Conservation (phyloP, 2,113 vertebrate genomes). For the Lutjanus erythropterus region DNA sequence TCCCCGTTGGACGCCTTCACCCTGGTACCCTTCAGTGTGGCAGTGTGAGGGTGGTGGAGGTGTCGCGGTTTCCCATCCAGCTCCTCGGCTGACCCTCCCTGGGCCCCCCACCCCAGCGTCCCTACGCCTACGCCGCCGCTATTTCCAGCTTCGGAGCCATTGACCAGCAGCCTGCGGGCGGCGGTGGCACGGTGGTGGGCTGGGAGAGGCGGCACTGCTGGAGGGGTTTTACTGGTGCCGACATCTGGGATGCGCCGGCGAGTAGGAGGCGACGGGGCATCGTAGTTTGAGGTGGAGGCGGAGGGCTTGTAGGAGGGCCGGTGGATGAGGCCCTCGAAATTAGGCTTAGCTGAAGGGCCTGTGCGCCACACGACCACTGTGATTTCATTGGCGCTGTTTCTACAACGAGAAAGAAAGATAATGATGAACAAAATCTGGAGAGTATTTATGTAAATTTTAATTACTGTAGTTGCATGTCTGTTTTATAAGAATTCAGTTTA, state of each 20-base stretch:
- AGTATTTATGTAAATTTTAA: too few relatives aligned
- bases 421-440: not conserved
- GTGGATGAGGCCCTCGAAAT: slow-evolving; percentile 88
- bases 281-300: slow-evolving; percentile 81
- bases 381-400: slow-evolving; percentile 92
- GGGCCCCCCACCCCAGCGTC: slow-evolving; percentile 81
- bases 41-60: slow-evolving; percentile 77
- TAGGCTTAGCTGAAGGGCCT: slow-evolving; percentile 88
- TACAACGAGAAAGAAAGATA: slow-evolving; percentile 60
- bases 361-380: slow-evolving; percentile 93
- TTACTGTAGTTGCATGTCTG: not conserved
- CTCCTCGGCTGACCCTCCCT: slow-evolving; percentile 86
- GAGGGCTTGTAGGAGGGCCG: slow-evolving; percentile 90
- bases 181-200: slow-evolving; percentile 89
- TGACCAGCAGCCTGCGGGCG: slow-evolving; percentile 88
- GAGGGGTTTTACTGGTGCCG: slow-evolving; percentile 84
- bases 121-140: slow-evolving; percentile 42
- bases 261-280: slow-evolving; percentile 88
- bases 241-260: slow-evolving; percentile 79
- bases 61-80: slow-evolving; percentile 80
- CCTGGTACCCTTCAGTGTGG: slow-evolving; percentile 85
- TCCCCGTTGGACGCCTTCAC: slow-evolving; percentile 88
- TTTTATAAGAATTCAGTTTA: not conserved
- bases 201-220: slow-evolving; percentile 75
- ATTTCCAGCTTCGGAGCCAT: slow-evolving; percentile 76